Evolutionary conservation across 2,113 vertebrate species (phyloP), one percentile per base, ranked within the genome.

Genomic region (Sorex araneus): DNA sequence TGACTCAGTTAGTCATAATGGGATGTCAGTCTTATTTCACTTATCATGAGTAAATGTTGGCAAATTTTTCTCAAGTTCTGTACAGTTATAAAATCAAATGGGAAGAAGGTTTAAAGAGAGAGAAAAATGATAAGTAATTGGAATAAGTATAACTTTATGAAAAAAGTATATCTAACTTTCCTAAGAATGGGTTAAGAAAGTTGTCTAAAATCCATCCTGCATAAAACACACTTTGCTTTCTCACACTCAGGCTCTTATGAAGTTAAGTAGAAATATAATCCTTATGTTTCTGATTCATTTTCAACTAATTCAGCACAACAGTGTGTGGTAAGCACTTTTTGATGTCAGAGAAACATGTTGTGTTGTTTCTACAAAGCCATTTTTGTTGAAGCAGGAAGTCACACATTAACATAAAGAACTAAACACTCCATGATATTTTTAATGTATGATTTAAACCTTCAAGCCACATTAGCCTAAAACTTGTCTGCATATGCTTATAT

Each of bases 311-410:
- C 83, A 95, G n/a, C 79, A 79, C 50, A 95, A 83, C 43, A 79
- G 1, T 90, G 60, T 95, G 93, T 90, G 95, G 79, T 71, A 97
- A 94, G 88, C 67, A 90, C 54, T 82, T 93, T 96, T 95, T 95
- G 89, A 95, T 92, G 89, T 95, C 70, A 93, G 45, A 83, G 54
- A 92, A 95, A 86, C 79, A 86, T 89, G 47, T 45, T 87, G 63
- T 93, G 67, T 91, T 94, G 83, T 93, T 71, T 92, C 79, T 90
- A 54, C 74, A 84, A 94, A 93, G 74, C 9, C 34, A 71, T 76
- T 54, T 34, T 84, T 92, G 57, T 91, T 88, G 64, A 93, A 90
- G 19, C 43, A 95, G 94, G 86, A 95, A 97, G 89, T 92, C 28
- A 70, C 76, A 64, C 85, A 93, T 92, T 92, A 93, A 34, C 30